These are phyloP conservation scores for Pegea sp. DNA, from an alignment of 23 tunicate species.

Conservation along the genomic window DNA sequence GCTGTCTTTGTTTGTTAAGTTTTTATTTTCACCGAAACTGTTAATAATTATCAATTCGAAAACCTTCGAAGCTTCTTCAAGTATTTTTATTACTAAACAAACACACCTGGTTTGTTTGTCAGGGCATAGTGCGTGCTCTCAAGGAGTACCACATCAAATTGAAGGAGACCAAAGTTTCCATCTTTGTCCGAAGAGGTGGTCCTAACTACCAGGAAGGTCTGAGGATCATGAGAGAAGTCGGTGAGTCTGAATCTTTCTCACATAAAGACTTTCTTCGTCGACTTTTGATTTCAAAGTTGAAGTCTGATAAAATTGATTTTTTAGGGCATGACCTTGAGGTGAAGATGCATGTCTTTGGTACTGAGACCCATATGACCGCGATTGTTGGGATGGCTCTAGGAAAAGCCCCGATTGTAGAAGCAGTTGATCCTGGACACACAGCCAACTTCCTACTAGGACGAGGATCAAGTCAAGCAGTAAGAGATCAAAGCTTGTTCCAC, in stretches of 20 bases:
- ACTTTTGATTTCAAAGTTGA: too few relatives aligned
- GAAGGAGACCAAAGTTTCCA: slow-evolving; percentile 36
- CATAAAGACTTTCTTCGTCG: too few relatives aligned
- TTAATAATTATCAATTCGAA: background rate
- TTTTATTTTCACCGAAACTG: too few relatives aligned
- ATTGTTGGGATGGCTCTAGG: slow-evolving; percentile 98
- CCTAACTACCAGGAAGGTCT: slow-evolving; percentile 98
- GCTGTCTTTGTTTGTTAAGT: too few relatives aligned
- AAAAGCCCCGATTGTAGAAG: slow-evolving; percentile 56
- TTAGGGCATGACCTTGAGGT: slow-evolving; percentile 69
- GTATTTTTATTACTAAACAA: background rate
- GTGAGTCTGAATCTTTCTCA: slow-evolving; percentile 23
- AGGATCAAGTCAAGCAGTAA: slow-evolving; percentile 4
- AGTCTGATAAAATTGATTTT: too few relatives aligned
- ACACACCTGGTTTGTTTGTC: background rate
- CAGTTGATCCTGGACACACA: slow-evolving; percentile 68
- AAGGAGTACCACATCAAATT: slow-evolving; percentile 71
- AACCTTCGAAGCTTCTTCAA: too few relatives aligned
- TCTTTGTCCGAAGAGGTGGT: slow-evolving; percentile 95
- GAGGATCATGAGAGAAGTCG: slow-evolving; percentile 93
- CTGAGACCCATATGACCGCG: slow-evolving; percentile 99
- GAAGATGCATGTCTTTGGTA: slow-evolving; percentile 92
- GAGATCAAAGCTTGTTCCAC: too few relatives aligned
- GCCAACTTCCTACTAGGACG: slow-evolving; percentile 88
- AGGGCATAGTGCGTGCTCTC: slow-evolving; percentile 97